These are phyloP conservation scores for Coregonus ussuriensis DNA, from an alignment of 2,797 vertebrate species.

Conservation along the genomic window DNA sequence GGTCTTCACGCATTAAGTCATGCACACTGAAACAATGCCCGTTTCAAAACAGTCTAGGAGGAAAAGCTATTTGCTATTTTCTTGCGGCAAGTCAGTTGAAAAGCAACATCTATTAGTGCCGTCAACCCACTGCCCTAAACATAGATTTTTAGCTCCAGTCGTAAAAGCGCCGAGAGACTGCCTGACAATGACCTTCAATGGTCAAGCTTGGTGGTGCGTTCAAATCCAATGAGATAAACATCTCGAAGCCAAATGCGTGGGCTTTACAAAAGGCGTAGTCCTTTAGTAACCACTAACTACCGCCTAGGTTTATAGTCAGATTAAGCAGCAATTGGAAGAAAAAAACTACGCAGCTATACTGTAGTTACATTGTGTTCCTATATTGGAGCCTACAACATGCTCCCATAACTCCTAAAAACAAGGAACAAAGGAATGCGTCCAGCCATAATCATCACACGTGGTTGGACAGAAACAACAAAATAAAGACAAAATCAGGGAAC, in stretches of 20 bases:
- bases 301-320: neutral
- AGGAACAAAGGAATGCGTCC: slow-evolving; percentile 66
- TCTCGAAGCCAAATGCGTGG: neutral
- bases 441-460: slow-evolving; percentile 57
- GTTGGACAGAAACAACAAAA: slow-evolving; percentile 47
- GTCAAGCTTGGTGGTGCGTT: slow-evolving; percentile 11
- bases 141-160: neutral
- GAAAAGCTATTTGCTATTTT: neutral
- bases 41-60: neutral
- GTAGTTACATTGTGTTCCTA: neutral
- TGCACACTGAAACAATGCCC: neutral
- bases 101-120: neutral
- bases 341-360: neutral
- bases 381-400: neutral
- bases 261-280: slow-evolving; percentile 6
- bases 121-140: neutral
- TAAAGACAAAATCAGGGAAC: slow-evolving; percentile 15
- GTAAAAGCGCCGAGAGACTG: neutral
- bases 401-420: slow-evolving; percentile 20
- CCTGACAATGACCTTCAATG: slow-evolving; percentile 44
- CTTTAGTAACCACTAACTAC: neutral
- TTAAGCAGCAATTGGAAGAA: neutral
- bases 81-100: neutral
- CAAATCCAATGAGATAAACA: slow-evolving; percentile 2
- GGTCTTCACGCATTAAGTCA: slow-evolving; percentile 40